These are phyloP conservation scores for Sebastes steindachneri DNA, from an alignment of 2,797 vertebrate species.

Conservation along the genomic window DNA sequence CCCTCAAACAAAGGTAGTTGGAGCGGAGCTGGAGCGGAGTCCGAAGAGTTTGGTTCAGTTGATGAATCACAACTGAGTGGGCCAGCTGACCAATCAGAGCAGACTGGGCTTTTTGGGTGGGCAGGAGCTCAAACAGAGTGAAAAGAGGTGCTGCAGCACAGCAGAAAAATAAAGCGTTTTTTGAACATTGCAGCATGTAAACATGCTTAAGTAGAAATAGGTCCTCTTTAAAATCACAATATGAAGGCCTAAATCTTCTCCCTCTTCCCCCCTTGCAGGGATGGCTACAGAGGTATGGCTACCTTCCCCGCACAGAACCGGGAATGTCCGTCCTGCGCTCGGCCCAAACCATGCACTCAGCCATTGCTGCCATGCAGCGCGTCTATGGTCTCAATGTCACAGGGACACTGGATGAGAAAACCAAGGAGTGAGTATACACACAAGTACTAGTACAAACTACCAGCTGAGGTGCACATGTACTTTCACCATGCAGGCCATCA, in stretches of 20 bases:
- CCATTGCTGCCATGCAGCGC: slow-evolving; percentile 97
- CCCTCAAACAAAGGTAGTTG: background rate
- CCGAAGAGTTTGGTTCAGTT: background rate
- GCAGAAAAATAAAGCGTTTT: background rate
- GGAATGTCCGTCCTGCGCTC: slow-evolving; percentile 96
- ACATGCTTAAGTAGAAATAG: background rate
- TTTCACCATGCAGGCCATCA: background rate
- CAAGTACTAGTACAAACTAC: background rate
- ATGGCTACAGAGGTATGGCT: slow-evolving; percentile 99
- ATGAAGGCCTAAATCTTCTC: slow-evolving; percentile 4
- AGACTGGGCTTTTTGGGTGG: background rate
- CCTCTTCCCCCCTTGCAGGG: slow-evolving; percentile 79
- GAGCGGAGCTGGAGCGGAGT: background rate
- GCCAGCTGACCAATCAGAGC: background rate
- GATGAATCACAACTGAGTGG: background rate
- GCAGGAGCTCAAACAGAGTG: background rate
- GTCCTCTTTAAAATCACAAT: background rate
- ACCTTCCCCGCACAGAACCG: slow-evolving; percentile 93
- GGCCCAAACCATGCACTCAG: slow-evolving; percentile 93
- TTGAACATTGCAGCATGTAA: background rate
- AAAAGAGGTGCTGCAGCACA: background rate
- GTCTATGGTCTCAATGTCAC: slow-evolving; percentile 98
- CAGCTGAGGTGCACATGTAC: slow-evolving; percentile 1
- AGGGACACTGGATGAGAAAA: slow-evolving; percentile 93
- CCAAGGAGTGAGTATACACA: slow-evolving; percentile 92